Evolutionary conservation across 2,797 vertebrate genomes (phyloP), one percentile per base, ranked within the genome.

Genomic region (Percopsis omiscomaycus): DNA sequence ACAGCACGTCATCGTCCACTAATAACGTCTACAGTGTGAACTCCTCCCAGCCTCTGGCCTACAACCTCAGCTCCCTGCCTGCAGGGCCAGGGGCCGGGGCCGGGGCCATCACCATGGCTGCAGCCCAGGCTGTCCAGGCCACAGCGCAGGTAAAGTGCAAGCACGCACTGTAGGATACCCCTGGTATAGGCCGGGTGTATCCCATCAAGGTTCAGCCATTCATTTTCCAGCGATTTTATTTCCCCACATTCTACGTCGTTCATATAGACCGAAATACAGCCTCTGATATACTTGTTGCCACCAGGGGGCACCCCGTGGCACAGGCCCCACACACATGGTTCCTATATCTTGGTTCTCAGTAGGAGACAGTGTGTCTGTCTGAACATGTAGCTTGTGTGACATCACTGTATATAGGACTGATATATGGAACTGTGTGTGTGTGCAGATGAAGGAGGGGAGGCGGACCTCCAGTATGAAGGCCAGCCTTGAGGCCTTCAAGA

Each of bases 401-500:
- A 37, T 37, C 32, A 37, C 32, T 37, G 32, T 37, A 37, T 37
- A 37, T 37, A 6, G 5, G 32, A 5, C 32, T 37, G 32, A 29
- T 14, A 32, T 2, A 29, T 16, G 10, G 56, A 12, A 57, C 32
- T 45, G 16, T 67, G n/a, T 48, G 45, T 54, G 55, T 32, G 47
- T 90, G 77, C 86, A 99, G 98, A 99, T 99, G 97, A 99, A 99
- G 86, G 98, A 99, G 65, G 97, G 96, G 61, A 87, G 98, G 51
- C 90, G 98, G 88, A 99, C 98, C 1, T 98, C 96, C 53, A 99
- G 96, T 79, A 91, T 99, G 78, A 99, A 98, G 84, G 98, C 97
- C 54, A 99, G 95, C 81, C 98, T 96, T 37, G 98, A 99, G 89
- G 98, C 96, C 12, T 96, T 99, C 89, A 99, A 98, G 88, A 98